Percentiles rank a stretch among this genome's conserved stretches.
Conservation (phyloP, 2,797 vertebrate species). For the Lutra lutra region DNA sequence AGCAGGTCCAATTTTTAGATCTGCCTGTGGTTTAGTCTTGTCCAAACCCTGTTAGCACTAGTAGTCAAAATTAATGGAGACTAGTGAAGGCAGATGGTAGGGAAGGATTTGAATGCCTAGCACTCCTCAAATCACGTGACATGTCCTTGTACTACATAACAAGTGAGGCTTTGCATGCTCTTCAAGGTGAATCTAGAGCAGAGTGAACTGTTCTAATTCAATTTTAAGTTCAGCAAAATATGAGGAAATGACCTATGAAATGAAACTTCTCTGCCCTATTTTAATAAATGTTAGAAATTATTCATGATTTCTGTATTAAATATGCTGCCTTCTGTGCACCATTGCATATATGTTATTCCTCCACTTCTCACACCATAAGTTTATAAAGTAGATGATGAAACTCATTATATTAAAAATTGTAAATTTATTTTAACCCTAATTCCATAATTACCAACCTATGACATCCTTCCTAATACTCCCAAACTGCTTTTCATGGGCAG, state of each 20-base stretch:
- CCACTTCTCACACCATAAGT: background rate
- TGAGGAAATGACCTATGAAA: constrained; percentile 59
- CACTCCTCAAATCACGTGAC: background rate
- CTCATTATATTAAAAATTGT: constrained; percentile 3
- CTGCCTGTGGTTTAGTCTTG: background rate
- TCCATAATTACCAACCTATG: background rate
- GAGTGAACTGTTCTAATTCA: constrained; percentile 16
- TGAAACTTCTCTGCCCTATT: constrained; percentile 29
- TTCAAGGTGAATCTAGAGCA: background rate
- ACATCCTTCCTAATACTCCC: background rate
- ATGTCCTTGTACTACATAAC: background rate
- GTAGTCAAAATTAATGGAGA: background rate
- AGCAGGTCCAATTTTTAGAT: background rate
- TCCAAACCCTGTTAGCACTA: background rate
- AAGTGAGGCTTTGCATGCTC: background rate
- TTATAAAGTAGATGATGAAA: background rate
- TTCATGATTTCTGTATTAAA: background rate
- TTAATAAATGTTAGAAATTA: constrained; percentile 47
- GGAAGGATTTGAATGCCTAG: background rate
- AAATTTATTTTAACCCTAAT: background rate
- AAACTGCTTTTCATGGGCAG: background rate
- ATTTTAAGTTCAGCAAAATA: constrained; percentile 57
- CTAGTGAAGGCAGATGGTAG: background rate
- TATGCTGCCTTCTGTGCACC: background rate
- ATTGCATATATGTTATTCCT: background rate